Evolutionary conservation across 2,113 vertebrate genomes (phyloP).

Genomic region (Oenanthe melanoleuca): DNA sequence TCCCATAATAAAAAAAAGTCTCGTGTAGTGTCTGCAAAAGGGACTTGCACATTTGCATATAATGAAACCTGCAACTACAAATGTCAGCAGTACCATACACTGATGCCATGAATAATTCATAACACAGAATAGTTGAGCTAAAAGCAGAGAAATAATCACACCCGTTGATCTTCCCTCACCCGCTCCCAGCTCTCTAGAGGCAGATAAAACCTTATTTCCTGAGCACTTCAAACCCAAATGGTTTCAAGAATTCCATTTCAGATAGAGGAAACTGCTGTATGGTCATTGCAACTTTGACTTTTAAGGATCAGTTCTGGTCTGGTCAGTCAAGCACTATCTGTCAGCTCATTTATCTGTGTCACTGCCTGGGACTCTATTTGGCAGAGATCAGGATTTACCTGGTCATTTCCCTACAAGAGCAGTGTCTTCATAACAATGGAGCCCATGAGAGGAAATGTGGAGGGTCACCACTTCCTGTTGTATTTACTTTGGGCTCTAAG

Average conservation of each 20-base stretch:
- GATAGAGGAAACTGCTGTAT: not conserved
- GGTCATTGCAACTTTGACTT: not conserved
- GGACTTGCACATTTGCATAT: slow-evolving; percentile 17
- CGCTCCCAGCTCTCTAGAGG: not conserved
- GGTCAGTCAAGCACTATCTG: not conserved
- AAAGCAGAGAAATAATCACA: slow-evolving; percentile 33
- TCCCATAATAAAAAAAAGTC: not conserved
- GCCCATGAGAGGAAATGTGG: not conserved
- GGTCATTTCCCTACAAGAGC: not conserved
- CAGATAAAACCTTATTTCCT: slow-evolving; percentile 7
- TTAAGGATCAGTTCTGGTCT: not conserved
- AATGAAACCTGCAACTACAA: slow-evolving; percentile 39
- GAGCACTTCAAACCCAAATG: not conserved
- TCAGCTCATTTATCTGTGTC: not conserved
- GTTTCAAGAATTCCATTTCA: not conserved
- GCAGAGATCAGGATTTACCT: not conserved
- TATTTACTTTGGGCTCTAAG: not conserved
- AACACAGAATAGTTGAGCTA: not conserved
- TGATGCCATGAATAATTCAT: slow-evolving; percentile 51
- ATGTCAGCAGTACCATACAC: slow-evolving; percentile 28
- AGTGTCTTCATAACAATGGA: not conserved
- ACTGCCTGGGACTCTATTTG: not conserved
- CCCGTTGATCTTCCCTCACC: not conserved
- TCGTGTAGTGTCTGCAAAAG: not conserved
- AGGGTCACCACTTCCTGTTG: not conserved